These are phyloP conservation scores for Eidolon helvum DNA, from an alignment of 2,113 vertebrate genomes.

Conservation along the genomic window DNA sequence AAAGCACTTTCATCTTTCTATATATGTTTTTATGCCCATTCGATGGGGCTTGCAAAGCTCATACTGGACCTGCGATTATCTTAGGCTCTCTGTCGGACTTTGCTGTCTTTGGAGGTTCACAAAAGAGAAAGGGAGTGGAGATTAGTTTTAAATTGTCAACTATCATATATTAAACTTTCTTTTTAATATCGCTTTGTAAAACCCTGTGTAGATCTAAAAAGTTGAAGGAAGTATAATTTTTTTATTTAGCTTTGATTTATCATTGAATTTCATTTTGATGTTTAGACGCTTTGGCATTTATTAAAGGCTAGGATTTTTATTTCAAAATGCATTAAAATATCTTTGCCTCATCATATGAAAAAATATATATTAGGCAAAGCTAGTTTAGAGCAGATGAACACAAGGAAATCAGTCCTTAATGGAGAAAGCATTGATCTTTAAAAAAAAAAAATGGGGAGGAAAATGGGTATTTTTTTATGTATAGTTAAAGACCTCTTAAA, in stretches of 20 bases:
- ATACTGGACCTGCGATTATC: conserved; percentile 84
- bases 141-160: conserved; percentile 89
- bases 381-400: neutral
- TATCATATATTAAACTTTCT: conserved; percentile 82
- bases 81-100: conserved; percentile 77
- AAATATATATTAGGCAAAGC: neutral
- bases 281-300: conserved; percentile 50
- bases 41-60: conserved; percentile 85
- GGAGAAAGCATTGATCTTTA: neutral
- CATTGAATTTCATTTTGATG: conserved; percentile 51
- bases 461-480: neutral
- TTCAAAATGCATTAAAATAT: conserved; percentile 55
- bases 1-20: conserved; percentile 86
- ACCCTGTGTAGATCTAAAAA: conserved; percentile 54
- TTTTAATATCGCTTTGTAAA: conserved; percentile 60
- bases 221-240: conserved; percentile 64
- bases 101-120: conserved; percentile 74
- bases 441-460: neutral
- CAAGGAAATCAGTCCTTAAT: neutral
- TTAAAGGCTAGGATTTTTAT: conserved; percentile 48
- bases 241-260: conserved; percentile 69
- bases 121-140: conserved; percentile 76
- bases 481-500: neutral
- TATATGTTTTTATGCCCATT: conserved; percentile 81
- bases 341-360: neutral